Percentiles rank a stretch among this genome's conserved stretches.
Conservation (phyloP, 2,113 vertebrate species). For the Arvicanthis niloticus region DNA sequence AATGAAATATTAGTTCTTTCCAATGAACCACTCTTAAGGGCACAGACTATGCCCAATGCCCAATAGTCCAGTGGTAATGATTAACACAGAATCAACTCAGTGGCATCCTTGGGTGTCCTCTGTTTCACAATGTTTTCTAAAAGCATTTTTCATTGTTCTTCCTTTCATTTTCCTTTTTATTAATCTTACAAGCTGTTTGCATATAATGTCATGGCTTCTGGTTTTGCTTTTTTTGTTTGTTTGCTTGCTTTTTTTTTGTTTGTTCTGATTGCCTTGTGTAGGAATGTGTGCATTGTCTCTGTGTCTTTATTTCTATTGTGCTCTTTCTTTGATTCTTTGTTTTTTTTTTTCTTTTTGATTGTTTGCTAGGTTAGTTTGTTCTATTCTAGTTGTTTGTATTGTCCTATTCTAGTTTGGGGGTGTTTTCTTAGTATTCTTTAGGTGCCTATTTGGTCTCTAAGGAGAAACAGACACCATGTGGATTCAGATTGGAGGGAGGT, state of each 20-base stretch:
- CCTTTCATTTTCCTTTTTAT: background rate
- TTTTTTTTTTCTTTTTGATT: background rate
- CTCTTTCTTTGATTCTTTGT: background rate
- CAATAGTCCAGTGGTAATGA: background rate
- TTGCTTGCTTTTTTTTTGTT: too few relatives aligned
- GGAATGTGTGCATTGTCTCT: background rate
- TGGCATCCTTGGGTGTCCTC: background rate
- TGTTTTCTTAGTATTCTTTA: background rate
- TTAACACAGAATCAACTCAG: background rate
- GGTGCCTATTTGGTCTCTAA: background rate
- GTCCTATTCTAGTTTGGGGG: background rate
- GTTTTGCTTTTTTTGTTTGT: background rate
- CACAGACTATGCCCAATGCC: background rate
- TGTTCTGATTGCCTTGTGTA: background rate
- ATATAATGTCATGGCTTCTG: background rate
- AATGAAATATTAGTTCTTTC: background rate
- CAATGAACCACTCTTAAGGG: background rate
- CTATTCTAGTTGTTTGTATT: background rate
- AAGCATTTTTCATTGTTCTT: background rate
- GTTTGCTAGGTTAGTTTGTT: background rate
- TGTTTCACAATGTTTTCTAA: background rate
- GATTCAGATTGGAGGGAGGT: background rate
- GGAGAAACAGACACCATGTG: background rate
- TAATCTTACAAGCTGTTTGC: background rate
- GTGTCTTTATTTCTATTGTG: background rate